Percentiles rank a stretch among this genome's conserved stretches.
phyloP scores from a whole-genome alignment of 2,888 invertebrate genomes.

The Cataglyphis albicans region DNA sequence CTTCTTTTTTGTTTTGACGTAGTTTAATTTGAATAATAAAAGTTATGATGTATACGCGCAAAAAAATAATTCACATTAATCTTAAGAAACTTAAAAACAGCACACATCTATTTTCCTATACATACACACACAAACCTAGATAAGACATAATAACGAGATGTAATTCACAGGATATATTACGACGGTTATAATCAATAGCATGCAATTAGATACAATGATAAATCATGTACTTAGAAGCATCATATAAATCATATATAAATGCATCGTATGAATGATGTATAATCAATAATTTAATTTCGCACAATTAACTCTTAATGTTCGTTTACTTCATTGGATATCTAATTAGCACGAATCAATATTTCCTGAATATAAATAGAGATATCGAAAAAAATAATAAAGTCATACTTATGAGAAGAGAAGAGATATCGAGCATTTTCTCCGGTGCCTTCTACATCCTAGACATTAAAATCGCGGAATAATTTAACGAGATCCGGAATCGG shows the following conservation, averaged over 20 bases:
- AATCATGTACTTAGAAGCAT: conserved; percentile 25
- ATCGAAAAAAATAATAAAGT: background rate
- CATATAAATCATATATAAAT: background rate
- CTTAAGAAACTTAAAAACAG: background rate
- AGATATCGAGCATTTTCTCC: background rate
- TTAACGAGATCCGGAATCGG: conserved; percentile 25
- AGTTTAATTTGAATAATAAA: background rate
- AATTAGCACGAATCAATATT: background rate
- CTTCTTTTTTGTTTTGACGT: background rate
- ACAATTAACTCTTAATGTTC: conserved; percentile 16
- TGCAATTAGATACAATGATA: conserved; percentile 30
- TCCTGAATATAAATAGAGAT: background rate
- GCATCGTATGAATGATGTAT: conserved; percentile 23
- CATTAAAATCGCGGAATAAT: conserved; percentile 38
- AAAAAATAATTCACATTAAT: background rate
- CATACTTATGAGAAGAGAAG: background rate
- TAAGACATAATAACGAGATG: background rate
- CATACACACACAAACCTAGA: background rate
- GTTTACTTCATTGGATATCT: background rate
- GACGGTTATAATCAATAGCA: conserved; percentile 29
- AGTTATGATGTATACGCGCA: background rate
- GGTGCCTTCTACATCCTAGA: background rate
- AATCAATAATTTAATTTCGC: conserved; percentile 11
- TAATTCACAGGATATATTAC: conserved; percentile 26
- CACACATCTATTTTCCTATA: background rate